Evolutionary conservation across 1,140 invertebrate genomes (phyloP).

Genomic region (Lordiphosa mommai): DNA sequence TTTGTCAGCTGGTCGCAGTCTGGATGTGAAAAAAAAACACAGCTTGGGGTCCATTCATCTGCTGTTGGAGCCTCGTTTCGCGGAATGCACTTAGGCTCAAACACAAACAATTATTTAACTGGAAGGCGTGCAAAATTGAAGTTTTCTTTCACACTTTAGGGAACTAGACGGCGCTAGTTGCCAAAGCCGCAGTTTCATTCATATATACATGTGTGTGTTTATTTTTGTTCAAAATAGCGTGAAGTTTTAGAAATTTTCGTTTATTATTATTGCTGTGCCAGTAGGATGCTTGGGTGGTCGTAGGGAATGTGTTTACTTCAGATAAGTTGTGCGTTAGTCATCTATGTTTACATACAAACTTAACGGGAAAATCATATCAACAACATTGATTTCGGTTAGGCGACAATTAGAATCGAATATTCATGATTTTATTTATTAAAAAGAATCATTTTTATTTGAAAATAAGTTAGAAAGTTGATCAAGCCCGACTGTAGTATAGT

Average conservation of each 20-base stretch:
- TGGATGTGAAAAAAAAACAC: constrained; percentile 21
- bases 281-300: constrained; percentile 59
- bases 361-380: constrained; percentile 35
- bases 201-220: constrained; percentile 45
- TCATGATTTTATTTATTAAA: too few species aligned
- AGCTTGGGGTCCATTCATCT: constrained; percentile 67
- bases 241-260: constrained; percentile 29
- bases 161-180: constrained; percentile 35
- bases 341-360: background rate
- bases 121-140: constrained; percentile 62
- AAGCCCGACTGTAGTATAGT: too few species aligned
- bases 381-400: background rate
- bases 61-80: constrained; percentile 35
- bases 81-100: constrained; percentile 56
- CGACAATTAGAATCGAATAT: too few species aligned
- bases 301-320: constrained; percentile 33
- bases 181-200: constrained; percentile 35
- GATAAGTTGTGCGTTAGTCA: constrained; percentile 47
- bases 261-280: constrained; percentile 7
- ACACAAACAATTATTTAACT: constrained; percentile 71
- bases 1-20: constrained; percentile 61
- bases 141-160: constrained; percentile 51
- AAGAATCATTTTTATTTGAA: too few species aligned
- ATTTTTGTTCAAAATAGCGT: constrained; percentile 50
- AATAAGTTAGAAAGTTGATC: too few species aligned